Percentiles rank a stretch among this genome's conserved stretches.
Conservation (phyloP, 2,113 vertebrate species). For the Pristiophorus japonicus region DNA sequence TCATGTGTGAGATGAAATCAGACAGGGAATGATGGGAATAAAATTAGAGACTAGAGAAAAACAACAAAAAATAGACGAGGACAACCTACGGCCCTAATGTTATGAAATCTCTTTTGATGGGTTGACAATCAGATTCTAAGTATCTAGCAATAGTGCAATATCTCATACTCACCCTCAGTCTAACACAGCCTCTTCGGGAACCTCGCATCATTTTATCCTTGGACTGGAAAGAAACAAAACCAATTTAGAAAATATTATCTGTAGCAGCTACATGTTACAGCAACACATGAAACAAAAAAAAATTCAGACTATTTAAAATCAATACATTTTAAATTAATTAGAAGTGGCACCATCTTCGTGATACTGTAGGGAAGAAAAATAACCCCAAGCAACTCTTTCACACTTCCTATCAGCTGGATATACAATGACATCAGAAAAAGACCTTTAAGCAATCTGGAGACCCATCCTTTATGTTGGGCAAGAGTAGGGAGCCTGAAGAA, state of each 20-base stretch:
- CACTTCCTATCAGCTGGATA: background rate
- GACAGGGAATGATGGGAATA: background rate
- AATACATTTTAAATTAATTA: background rate
- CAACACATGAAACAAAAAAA: background rate
- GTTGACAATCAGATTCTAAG: background rate
- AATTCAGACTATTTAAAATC: background rate
- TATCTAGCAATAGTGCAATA: background rate
- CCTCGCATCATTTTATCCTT: constrained; percentile 99
- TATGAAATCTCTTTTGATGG: background rate
- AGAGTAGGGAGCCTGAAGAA: background rate
- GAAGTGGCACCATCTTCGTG: background rate
- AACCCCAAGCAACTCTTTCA: background rate
- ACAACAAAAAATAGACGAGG: background rate
- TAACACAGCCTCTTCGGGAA: constrained; percentile 92
- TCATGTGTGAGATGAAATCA: background rate
- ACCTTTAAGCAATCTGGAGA: background rate
- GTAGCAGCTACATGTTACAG: constrained; percentile 22
- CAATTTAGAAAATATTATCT: constrained; percentile 39
- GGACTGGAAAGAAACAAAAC: constrained; percentile 68
- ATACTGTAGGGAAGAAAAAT: background rate
- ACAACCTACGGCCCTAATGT: background rate
- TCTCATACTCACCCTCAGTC: constrained; percentile 76
- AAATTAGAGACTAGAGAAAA: background rate
- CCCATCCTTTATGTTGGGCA: background rate
- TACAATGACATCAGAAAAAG: background rate